phyloP scores from a whole-genome alignment of 2,797 vertebrate genomes.

The Chrosomus eos region DNA sequence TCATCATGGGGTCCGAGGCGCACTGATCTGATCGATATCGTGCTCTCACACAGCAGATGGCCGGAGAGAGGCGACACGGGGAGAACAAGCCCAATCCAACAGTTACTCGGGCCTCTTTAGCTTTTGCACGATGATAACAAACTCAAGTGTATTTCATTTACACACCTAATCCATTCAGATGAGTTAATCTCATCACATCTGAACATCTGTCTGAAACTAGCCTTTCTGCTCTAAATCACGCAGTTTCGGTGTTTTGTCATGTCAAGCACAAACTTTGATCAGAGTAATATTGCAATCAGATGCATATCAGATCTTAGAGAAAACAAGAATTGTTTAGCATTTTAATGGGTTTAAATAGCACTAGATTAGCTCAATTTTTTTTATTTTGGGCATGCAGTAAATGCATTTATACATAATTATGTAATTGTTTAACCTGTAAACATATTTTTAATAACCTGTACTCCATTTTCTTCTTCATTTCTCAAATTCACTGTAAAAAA shows the following conservation, averaged over 20 bases:
- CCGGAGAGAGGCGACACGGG: constrained; percentile 68
- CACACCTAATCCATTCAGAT: constrained; percentile 1
- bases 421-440: too few relatives aligned
- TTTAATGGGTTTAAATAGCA: background rate
- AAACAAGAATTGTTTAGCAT: background rate
- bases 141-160: background rate
- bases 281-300: background rate
- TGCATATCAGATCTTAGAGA: background rate
- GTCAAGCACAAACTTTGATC: background rate
- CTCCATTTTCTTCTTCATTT: too few relatives aligned
- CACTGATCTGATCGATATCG: constrained; percentile 87
- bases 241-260: background rate
- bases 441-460: too few relatives aligned
- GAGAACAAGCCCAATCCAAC: constrained; percentile 55
- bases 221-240: background rate
- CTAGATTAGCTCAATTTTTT: background rate
- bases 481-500: too few relatives aligned
- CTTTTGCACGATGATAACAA: constrained; percentile 13
- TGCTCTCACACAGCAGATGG: constrained; percentile 85
- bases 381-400: too few relatives aligned
- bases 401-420: too few relatives aligned
- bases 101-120: constrained; percentile 58
- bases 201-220: background rate
- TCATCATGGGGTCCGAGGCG: constrained; percentile 87
- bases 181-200: constrained; percentile 18